These are phyloP conservation scores for Aleiodes alternator DNA, from an alignment of 2,888 invertebrate species.

Conservation along the genomic window DNA sequence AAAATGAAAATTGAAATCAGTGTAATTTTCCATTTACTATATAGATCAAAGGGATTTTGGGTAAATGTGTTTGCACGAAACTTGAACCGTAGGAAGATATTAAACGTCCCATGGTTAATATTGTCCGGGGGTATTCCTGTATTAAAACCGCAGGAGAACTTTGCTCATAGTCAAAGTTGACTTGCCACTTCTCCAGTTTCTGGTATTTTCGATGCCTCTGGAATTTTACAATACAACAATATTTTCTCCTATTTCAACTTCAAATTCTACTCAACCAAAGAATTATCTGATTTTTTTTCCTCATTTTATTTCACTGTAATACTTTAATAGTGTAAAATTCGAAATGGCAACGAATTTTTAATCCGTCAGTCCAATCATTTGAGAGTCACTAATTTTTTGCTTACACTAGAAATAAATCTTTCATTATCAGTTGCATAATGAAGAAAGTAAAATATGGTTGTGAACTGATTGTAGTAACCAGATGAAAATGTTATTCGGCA, in stretches of 20 bases:
- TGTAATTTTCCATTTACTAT: slow-evolving; percentile 18
- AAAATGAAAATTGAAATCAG: neutral
- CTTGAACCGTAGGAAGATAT: slow-evolving; percentile 66
- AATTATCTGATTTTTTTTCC: neutral
- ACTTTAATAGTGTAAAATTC: too few relatives aligned
- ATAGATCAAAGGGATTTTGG: slow-evolving; percentile 38
- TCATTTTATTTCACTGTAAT: too few relatives aligned
- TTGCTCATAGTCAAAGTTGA: slow-evolving; percentile 64
- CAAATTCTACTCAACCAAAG: neutral
- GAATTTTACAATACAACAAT: neutral
- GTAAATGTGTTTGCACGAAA: slow-evolving; percentile 41
- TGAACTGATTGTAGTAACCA: too few relatives aligned
- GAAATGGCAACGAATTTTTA: too few relatives aligned
- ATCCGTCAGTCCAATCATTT: too few relatives aligned
- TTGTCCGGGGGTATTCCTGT: slow-evolving; percentile 70
- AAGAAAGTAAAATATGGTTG: too few relatives aligned
- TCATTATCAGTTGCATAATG: too few relatives aligned
- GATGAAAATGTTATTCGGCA: too few relatives aligned
- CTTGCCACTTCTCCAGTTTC: slow-evolving; percentile 1
- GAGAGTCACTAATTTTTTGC: too few relatives aligned
- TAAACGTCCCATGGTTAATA: slow-evolving; percentile 70
- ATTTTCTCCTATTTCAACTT: neutral
- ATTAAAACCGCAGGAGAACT: slow-evolving; percentile 74
- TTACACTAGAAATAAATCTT: too few relatives aligned
- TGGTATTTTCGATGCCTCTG: neutral